Base-by-base conservation (phyloP, 64 coral and sea anemone genomes). In the Porites lutea region DNA sequence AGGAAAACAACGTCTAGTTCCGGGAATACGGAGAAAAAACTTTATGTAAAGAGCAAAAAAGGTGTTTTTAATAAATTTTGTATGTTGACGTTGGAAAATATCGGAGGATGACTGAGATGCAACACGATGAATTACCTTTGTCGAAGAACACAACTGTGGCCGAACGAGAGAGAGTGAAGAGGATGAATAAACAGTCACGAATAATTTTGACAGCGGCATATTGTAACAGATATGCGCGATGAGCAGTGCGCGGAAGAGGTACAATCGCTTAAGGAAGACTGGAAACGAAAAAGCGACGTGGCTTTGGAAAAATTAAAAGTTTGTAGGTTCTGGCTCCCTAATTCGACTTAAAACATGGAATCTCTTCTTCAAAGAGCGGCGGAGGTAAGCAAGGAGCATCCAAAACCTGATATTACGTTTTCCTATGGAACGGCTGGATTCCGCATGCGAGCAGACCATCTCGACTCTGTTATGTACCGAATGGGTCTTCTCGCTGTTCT, bases 371-470 rank as follows among this genome's bases (percentile, higher is more conserved):
- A 96, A 19, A 96, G 91, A 73, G 97, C 90, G 16, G 60, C 70
- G 43, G 88, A 89, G 86, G 84, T 86, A 37, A 89, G 83, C 21
- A 79, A 76, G 65, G 44, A 78, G 67, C 92, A 99, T 63, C 97
- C 97, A 46, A 96, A 99, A 76, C 91, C 87, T 5, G 61, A 87
- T 15, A 64, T 91, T 2, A 99, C 89, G 76, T 99, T 96, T 65
- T 69, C 87, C 48, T 99, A 99, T 71, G 97, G 97, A 48, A 99
- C 97, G 10, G 97, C 97, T 2, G 97, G 97, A 13, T 99, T 99
- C 82, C 94, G 97, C 20, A 77, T 77, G 52, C 75, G 80, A 18
- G 89, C 94, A 8, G 88, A 78, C 47, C 61, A 71, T 23, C 88
- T 99, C 0, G 90, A 96, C 58, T 93, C 94, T 79, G 97, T 99